A percentile compares a stretch with the other conserved stretches of the same genome.
phyloP scores from a whole-genome alignment of 2,888 invertebrate species.

The Sphecodes monilicornis region DNA sequence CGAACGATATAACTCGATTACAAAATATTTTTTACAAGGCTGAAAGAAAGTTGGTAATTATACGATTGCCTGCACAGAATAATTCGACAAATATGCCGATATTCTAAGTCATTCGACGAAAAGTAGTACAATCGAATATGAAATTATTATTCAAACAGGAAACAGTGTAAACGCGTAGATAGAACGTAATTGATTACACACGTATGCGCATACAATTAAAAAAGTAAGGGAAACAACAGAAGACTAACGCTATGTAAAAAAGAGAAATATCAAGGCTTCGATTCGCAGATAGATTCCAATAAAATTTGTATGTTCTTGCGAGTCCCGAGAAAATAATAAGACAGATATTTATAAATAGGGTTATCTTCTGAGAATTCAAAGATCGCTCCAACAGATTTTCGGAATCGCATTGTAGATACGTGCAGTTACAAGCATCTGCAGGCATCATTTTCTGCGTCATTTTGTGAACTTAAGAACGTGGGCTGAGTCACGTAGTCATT shows the following conservation, averaged over 20 bases:
- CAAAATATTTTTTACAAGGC: background rate
- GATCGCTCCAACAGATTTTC: background rate
- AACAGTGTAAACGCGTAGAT: background rate
- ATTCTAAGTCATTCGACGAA: background rate
- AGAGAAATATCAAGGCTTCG: background rate
- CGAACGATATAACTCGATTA: background rate
- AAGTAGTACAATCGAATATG: background rate
- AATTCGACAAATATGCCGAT: background rate
- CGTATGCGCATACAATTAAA: background rate
- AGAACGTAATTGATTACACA: background rate
- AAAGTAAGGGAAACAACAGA: background rate
- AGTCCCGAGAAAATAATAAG: background rate
- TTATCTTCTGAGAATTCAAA: background rate
- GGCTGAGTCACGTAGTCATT: slow-evolving; percentile 49
- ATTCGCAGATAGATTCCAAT: background rate
- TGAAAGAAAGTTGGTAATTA: background rate
- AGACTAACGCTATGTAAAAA: background rate
- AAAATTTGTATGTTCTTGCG: background rate
- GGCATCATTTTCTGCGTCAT: background rate
- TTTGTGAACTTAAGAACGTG: slow-evolving; percentile 1
- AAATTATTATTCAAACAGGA: background rate
- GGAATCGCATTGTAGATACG: background rate
- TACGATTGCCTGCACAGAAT: background rate
- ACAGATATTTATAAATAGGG: background rate
- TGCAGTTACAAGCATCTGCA: background rate